Evolutionary conservation across 2,113 vertebrate genomes (phyloP), one percentile per base, ranked within the genome.

Genomic region (Myxocyprinus asiaticus): DNA sequence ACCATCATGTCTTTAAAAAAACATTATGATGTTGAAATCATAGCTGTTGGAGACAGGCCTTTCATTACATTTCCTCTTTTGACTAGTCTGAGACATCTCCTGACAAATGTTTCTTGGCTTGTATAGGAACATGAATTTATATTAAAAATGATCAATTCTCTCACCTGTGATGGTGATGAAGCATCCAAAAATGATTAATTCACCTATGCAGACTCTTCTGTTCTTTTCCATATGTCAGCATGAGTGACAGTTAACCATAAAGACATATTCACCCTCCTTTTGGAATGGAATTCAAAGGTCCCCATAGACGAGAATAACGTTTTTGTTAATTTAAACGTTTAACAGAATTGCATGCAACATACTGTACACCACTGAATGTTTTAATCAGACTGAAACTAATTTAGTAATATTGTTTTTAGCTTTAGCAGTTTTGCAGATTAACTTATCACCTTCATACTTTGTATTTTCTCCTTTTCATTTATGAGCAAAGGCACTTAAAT

Each of bases 341-440:
- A n/a, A n/a, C n/a, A n/a, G n/a, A n/a, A n/a, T 33, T 33, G 22
- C 22, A 33, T 33, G 22, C 22, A 33, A 33, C 22, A 33, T 10
- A 33, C 50, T 53, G 9, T 10, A 53, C 50, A 10, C 9, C 53
- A 64, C 14, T 10, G 69, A 53, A n/a, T 42, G n/a, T 78, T 66
- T 48, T 17, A 62, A 78, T 84, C 64, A 78, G 59, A 14, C 63
- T 64, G 58, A 55, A 63, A 51, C 9, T 59, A 43, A 75, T 77
- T 83, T 43, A 44, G 69, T 62, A 11, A 43, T 62, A 6, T 42
- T 33, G 22, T 33, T 33, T 33, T 33, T 33, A 33, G 22, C 50
- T 48, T 53, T 8, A 58, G 48, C 15, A 9, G 5, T 33, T 33
- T 33, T 33, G 22, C 4, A 56, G 65, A 51, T 47, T 3, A n/a